Evolutionary conservation across 2,888 invertebrate genomes (phyloP).

Genomic region (Folsomia candida): DNA sequence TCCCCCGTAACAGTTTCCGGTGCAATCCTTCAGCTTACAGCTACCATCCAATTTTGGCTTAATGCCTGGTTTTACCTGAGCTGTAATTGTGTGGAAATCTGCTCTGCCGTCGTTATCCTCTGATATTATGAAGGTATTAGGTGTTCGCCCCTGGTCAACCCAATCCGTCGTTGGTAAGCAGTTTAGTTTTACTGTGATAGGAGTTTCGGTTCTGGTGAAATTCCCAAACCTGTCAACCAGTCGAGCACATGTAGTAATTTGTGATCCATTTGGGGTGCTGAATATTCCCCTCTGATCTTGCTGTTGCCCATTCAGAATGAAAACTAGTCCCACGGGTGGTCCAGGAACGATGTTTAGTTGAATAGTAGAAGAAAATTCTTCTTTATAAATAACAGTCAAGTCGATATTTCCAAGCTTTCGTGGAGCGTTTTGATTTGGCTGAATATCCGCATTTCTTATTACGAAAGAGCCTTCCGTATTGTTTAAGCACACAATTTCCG

Average conservation of each 20-base stretch:
- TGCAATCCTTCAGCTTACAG: not conserved
- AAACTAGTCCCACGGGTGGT: not conserved
- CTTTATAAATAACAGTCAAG: not conserved
- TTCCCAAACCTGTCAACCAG: not conserved
- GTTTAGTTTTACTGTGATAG: not conserved
- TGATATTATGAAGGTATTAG: not conserved
- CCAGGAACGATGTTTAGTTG: not conserved
- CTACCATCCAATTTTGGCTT: too few species aligned
- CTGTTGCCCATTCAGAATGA: not conserved
- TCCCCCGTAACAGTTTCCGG: not conserved
- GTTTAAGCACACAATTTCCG: not conserved
- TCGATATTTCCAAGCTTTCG: not conserved
- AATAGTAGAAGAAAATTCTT: not conserved
- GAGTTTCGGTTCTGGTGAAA: not conserved
- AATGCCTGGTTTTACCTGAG: not conserved
- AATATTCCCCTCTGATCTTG: not conserved
- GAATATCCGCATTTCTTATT: not conserved
- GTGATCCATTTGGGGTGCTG: not conserved
- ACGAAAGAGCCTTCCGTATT: not conserved
- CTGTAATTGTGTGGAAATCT: not conserved
- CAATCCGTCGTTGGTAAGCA: not conserved
- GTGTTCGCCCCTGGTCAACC: not conserved
- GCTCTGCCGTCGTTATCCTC: not conserved
- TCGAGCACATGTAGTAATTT: not conserved
- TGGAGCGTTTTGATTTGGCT: too few species aligned